phyloP scores from a whole-genome alignment of 2,888 invertebrate species.

The Vanessa cardui region DNA sequence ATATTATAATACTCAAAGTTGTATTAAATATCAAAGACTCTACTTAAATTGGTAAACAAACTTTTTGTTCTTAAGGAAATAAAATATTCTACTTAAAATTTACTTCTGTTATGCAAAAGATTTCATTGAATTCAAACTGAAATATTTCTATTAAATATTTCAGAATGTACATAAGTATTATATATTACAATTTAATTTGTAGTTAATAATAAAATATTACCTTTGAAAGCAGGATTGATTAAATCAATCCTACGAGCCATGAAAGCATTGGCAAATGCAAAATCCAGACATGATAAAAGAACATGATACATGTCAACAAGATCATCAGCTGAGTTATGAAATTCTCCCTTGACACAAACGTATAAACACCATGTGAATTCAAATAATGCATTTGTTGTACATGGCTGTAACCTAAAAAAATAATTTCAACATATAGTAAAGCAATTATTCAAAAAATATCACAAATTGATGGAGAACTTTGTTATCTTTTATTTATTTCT shows the following conservation, averaged over 20 bases:
- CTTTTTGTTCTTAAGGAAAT: no score
- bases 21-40: no score
- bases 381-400: slow-evolving; percentile 92
- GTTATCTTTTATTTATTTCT: not conserved
- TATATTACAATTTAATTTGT: no score
- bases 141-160: no score
- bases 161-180: no score
- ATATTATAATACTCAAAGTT: no score
- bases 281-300: slow-evolving; percentile 94
- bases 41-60: no score
- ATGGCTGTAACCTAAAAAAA: slow-evolving; percentile 85
- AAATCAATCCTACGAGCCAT: slow-evolving; percentile 91
- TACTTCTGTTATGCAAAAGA: no score
- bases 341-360: slow-evolving; percentile 93
- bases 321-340: slow-evolving; percentile 93
- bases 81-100: no score
- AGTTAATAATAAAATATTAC: slow-evolving; percentile 61
- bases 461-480: not conserved
- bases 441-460: not conserved
- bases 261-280: slow-evolving; percentile 93
- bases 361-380: slow-evolving; percentile 98
- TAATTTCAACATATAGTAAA: not conserved
- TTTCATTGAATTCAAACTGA: no score
- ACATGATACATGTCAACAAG: slow-evolving; percentile 97
- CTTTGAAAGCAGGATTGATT: slow-evolving; percentile 91